Evolutionary conservation across 2,113 vertebrate species (phyloP), one percentile per base, ranked within the genome.

Genomic region (Anseranas semipalmata): DNA sequence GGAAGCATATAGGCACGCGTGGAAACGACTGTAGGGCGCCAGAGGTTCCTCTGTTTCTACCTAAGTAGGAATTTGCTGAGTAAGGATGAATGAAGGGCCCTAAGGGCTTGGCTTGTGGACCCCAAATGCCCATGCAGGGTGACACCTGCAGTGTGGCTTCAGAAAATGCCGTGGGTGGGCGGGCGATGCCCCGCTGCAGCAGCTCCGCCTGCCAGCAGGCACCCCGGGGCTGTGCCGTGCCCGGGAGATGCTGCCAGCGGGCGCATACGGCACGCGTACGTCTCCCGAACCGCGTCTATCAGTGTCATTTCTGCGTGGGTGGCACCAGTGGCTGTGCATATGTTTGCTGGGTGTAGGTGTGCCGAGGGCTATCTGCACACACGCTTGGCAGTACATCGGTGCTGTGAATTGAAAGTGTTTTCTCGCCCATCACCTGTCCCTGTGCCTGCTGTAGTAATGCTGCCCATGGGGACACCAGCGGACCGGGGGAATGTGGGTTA

Each of bases 311-410:
- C 3, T 1, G 2, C 8, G 87, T 67, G 80, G 87, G 90, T 53
- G 88, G 72, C 91, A 79, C 66, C 81, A 62, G 50, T 52, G 80
- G 71, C 88, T 76, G 85, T 67, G 76, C 95, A 75, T 74, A 79
- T 91, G 93, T 81, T 94, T 70, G 85, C 67, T 32, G 67, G 66
- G 76, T 43, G 87, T 62, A 83, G 93, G 66, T 91, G 80, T 82
- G 76, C 76, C 0, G 14, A 85, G 80, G 80, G 88, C 73, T 96
- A 83, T 67, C 93, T 27, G 90, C 66, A 82, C 83, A 68, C 70
- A 16, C 7, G 2, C 79, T 70, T 73, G 70, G 43, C 12, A 0
- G 18, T 30, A 35, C 2, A 4, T 21, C 7, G 6, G 43, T 37
- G 80, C 84, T 91, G 66, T 67, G 91, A 88, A 67, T 52, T 46